Percentiles rank a stretch among this genome's conserved stretches.
Conservation (phyloP, 1,140 invertebrate genomes). For the Drosophila nebulosa region DNA sequence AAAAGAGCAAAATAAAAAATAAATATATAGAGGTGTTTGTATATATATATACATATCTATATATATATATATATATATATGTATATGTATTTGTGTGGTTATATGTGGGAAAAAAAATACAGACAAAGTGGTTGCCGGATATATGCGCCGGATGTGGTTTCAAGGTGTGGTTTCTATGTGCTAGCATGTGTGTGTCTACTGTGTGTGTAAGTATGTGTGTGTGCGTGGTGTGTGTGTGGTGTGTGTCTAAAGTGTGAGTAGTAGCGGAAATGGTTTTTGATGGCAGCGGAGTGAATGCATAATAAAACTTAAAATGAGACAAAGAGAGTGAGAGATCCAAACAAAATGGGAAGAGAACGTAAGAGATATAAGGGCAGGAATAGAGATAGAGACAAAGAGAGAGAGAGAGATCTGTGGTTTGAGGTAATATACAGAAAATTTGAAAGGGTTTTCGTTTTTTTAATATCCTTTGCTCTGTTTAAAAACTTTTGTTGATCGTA, state of each 20-base stretch:
- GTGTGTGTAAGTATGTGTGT: not conserved
- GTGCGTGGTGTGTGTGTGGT: conserved; percentile 10
- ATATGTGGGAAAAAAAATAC: not conserved
- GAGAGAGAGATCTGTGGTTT: not conserved
- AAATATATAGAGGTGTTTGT: not conserved
- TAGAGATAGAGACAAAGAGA: not conserved
- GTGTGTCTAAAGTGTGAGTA: conserved; percentile 9
- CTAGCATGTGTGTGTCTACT: not conserved
- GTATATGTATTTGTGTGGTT: not conserved
- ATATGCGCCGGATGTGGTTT: not conserved
- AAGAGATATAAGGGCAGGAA: conserved; percentile 1
- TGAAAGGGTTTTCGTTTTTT: not conserved
- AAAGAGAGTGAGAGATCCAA: not conserved
- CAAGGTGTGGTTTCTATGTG: conserved; percentile 6
- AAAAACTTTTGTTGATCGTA: not conserved
- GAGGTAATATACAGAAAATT: conserved; percentile 1
- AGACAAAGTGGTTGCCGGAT: conserved; percentile 1
- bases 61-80: not conserved
- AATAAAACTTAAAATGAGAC: conserved; percentile 8
- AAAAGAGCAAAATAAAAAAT: conserved; percentile 4
- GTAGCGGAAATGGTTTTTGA: conserved; percentile 30
- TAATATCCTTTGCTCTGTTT: not conserved
- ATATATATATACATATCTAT: not conserved
- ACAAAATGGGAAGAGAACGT: not conserved
- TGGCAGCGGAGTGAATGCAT: conserved; percentile 14